phyloP scores from a whole-genome alignment of 64 coral and sea anemone species.

The Pachyseris speciosa region DNA sequence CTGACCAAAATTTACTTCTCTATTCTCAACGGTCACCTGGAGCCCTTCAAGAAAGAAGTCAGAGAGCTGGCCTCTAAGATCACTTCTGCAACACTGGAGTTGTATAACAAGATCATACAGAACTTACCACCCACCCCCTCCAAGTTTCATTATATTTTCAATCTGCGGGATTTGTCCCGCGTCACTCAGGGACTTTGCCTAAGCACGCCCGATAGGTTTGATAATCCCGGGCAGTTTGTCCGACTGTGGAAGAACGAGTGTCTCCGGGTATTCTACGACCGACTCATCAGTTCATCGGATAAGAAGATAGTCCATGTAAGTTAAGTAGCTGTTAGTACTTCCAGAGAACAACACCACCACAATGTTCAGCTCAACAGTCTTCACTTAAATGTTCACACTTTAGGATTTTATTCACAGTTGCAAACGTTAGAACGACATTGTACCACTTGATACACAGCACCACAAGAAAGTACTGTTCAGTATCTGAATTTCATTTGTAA shows the following conservation, averaged over 20 bases:
- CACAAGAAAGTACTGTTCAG: no score
- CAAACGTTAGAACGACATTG: no score
- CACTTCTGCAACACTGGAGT: slow-evolving; percentile 86
- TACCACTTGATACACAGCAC: no score
- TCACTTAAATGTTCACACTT: no score
- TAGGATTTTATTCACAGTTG: no score
- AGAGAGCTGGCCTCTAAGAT: slow-evolving; percentile 76
- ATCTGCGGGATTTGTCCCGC: slow-evolving; percentile 96
- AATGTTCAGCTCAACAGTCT: no score
- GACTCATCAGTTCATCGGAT: slow-evolving; percentile 82
- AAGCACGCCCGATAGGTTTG: slow-evolving; percentile 93
- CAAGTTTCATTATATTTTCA: slow-evolving; percentile 99
- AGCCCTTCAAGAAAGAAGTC: slow-evolving; percentile 91
- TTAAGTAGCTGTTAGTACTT: background rate
- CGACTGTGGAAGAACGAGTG: slow-evolving; percentile 98
- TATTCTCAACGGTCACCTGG: slow-evolving; percentile 89
- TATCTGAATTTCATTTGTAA: background rate
- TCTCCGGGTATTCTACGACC: slow-evolving; percentile 97
- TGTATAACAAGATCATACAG: slow-evolving; percentile 86
- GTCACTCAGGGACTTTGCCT: slow-evolving; percentile 96
- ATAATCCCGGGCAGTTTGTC: slow-evolving; percentile 85
- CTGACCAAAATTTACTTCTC: slow-evolving; percentile 94
- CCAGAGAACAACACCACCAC: no score
- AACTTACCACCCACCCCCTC: slow-evolving; percentile 94
- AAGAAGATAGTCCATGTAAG: slow-evolving; percentile 87